phyloP scores from a whole-genome alignment of 2,113 vertebrate genomes.

The Mesembrinibis cayennensis region DNA sequence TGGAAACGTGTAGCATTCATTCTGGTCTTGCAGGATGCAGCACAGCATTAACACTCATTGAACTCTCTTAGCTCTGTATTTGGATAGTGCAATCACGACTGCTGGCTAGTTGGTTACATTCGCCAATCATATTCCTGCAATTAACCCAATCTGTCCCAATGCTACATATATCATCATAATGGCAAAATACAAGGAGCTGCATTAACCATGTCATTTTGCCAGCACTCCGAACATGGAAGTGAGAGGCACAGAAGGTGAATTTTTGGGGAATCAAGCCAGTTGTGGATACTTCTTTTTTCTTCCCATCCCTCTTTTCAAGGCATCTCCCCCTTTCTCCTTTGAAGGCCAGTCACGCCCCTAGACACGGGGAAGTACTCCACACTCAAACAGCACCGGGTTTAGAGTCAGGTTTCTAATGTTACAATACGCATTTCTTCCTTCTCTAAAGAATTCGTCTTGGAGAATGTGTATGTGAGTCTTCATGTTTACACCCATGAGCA shows the following conservation, averaged over 20 bases:
- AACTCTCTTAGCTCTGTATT: background rate
- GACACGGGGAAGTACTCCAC: background rate
- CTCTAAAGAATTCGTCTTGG: background rate
- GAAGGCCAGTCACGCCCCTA: background rate
- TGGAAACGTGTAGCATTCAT: constrained; percentile 8
- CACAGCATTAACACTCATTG: background rate
- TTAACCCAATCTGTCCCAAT: background rate
- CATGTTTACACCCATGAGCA: background rate
- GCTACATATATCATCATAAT: background rate
- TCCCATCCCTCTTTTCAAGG: background rate
- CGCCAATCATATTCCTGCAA: background rate
- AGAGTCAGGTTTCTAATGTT: background rate
- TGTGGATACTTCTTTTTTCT: background rate
- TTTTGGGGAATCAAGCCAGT: background rate
- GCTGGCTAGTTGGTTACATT: accelerated
- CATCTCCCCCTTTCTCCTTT: background rate
- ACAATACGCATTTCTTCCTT: background rate
- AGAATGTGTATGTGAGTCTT: accelerated
- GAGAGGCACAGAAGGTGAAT: background rate
- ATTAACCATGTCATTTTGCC: background rate
- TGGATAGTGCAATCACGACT: background rate
- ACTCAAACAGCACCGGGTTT: background rate
- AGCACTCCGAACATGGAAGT: background rate
- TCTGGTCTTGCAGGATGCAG: constrained; percentile 11
- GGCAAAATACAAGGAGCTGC: background rate